Conservation (phyloP, 2,888 invertebrate genomes). For the Metellina segmentata region DNA sequence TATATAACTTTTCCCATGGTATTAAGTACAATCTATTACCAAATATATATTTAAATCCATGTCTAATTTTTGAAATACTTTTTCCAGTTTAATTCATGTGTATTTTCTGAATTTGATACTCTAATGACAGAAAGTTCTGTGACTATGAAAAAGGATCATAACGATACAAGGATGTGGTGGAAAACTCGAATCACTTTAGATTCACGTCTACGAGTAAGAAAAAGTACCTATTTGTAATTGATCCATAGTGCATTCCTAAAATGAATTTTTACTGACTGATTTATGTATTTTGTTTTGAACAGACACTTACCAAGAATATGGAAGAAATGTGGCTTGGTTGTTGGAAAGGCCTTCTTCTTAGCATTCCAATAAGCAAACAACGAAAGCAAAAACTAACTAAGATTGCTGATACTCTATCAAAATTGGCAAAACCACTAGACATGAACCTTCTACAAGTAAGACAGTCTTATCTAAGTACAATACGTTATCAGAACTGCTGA, state of each 20-base stretch:
- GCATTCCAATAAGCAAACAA: conserved; percentile 39
- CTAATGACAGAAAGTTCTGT: conserved; percentile 72
- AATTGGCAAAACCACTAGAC: conserved; percentile 17
- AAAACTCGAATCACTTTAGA: conserved; percentile 70
- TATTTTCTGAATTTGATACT: conserved; percentile 73
- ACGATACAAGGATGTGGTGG: conserved; percentile 76
- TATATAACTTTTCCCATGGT: too few species aligned
- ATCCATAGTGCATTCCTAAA: too few species aligned
- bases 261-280: neutral
- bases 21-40: too few species aligned
- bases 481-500: too few species aligned
- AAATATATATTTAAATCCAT: neutral
- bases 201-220: conserved; percentile 61
- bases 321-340: conserved; percentile 76
- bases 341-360: conserved; percentile 76
- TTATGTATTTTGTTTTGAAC: neutral
- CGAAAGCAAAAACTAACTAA: conserved; percentile 24
- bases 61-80: neutral
- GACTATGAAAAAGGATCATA: conserved; percentile 63
- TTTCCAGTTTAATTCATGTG: conserved; percentile 73
- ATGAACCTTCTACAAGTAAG: conserved; percentile 43
- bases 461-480: neutral
- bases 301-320: conserved; percentile 48
- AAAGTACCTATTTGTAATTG: neutral
- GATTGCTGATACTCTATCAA: conserved; percentile 33